These are phyloP conservation scores for Paraescarpia echinospica DNA, from an alignment of 1,140 invertebrate species.

Conservation along the genomic window DNA sequence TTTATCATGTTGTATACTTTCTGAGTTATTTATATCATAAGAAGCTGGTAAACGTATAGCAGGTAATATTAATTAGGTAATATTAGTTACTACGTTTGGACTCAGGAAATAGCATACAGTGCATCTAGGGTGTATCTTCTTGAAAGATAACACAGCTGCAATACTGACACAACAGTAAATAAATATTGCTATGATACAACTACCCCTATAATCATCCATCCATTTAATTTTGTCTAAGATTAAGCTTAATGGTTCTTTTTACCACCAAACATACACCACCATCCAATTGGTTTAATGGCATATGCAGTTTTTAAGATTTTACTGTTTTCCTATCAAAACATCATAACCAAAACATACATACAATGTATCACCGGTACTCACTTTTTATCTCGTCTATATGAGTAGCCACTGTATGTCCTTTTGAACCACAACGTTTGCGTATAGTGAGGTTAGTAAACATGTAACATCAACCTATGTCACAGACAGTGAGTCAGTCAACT, in stretches of 20 bases:
- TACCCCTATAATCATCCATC: no score
- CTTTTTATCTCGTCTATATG: neutral
- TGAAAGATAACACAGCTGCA: no score
- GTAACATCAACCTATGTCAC: neutral
- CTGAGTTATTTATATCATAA: no score
- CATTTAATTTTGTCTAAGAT: no score
- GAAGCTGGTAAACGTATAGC: no score
- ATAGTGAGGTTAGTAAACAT: neutral
- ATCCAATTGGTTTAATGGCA: neutral
- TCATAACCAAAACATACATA: neutral
- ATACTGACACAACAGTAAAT: no score
- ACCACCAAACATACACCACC: neutral
- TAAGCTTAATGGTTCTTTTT: neutral
- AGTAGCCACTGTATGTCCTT: neutral
- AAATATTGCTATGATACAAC: no score
- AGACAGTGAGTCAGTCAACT: neutral
- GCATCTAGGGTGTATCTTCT: no score
- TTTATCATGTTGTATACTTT: no score
- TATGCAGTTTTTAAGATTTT: neutral
- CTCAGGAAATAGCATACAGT: no score
- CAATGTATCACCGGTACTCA: neutral
- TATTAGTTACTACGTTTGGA: no score
- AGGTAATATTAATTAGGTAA: no score
- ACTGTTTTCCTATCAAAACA: neutral
- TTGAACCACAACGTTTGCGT: neutral